Percentiles rank a stretch among this genome's conserved stretches.
Conservation (phyloP, 2,888 invertebrate genomes). For the Drosophila macrothrix region DNA sequence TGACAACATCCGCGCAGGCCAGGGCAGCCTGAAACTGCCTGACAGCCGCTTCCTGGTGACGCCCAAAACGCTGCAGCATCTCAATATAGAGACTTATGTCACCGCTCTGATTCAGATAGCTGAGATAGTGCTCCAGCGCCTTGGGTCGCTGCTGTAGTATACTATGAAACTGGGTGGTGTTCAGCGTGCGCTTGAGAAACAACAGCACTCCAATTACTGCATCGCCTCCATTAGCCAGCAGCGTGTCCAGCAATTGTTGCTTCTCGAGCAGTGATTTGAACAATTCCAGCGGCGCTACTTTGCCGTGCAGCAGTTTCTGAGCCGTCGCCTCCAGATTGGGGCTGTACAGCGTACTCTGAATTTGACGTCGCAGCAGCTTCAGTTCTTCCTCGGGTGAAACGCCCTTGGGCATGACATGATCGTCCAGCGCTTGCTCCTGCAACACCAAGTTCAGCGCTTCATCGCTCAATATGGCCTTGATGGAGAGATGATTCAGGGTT, state of each 20-base stretch:
- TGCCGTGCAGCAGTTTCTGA: conserved; percentile 86
- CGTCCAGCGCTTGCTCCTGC: conserved; percentile 81
- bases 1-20: conserved; percentile 74
- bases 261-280: conserved; percentile 89
- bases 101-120: conserved; percentile 90
- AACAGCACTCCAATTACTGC: conserved; percentile 88
- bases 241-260: conserved; percentile 89
- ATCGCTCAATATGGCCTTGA: conserved; percentile 82
- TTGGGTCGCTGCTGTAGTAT: conserved; percentile 89
- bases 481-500: conserved; percentile 80
- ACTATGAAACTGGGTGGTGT: conserved; percentile 89
- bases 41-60: conserved; percentile 88
- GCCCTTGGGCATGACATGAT: conserved; percentile 78
- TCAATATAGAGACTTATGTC: conserved; percentile 85
- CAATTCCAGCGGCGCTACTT: conserved; percentile 86
- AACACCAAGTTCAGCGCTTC: conserved; percentile 78
- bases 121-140: conserved; percentile 91
- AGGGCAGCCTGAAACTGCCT: conserved; percentile 84
- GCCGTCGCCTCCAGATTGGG: conserved; percentile 81
- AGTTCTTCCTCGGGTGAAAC: conserved; percentile 84
- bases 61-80: conserved; percentile 89
- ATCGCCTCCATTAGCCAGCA: conserved; percentile 91
- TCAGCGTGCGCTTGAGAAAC: conserved; percentile 91
- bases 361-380: conserved; percentile 81
- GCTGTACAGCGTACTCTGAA: conserved; percentile 80